phyloP scores from a whole-genome alignment of 2,888 invertebrate species.

The Oxytorus armatus region DNA sequence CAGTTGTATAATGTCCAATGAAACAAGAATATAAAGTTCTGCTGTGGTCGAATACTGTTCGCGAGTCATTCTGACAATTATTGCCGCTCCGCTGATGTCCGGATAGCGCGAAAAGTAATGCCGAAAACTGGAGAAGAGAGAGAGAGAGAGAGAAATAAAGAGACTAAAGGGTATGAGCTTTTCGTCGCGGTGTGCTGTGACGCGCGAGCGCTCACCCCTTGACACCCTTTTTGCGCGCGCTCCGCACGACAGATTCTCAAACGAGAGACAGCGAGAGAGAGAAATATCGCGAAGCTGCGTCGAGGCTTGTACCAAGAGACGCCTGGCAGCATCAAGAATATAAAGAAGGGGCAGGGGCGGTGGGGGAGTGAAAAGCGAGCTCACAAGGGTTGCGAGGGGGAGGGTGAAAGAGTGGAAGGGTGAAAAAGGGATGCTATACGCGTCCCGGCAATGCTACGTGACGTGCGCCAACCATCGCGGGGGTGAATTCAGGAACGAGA shows the following conservation, averaged over 20 bases:
- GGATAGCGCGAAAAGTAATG: constrained; percentile 17
- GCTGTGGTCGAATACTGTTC: background rate
- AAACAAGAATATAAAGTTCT: background rate
- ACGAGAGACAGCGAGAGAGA: constrained; percentile 27
- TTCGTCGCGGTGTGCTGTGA: constrained; percentile 53
- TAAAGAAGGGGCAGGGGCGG: constrained; percentile 10
- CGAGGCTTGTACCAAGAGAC: constrained; percentile 34
- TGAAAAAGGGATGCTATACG: constrained; percentile 36
- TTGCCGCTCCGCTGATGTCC: constrained; percentile 20
- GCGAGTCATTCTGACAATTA: constrained; percentile 14
- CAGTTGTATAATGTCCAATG: too few species aligned
- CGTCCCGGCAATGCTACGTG: constrained; percentile 42
- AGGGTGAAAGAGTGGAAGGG: constrained; percentile 25
- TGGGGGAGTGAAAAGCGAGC: constrained; percentile 26
- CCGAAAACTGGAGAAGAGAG: constrained; percentile 3
- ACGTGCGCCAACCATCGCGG: constrained; percentile 46
- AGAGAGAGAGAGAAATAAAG: constrained; percentile 17
- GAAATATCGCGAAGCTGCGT: constrained; percentile 35
- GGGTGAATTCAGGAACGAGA: constrained; percentile 27
- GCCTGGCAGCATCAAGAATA: constrained; percentile 42
- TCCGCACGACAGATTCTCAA: constrained; percentile 42
- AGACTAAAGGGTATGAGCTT: constrained; percentile 43
- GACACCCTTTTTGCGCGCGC: constrained; percentile 62
- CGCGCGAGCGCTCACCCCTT: constrained; percentile 63
- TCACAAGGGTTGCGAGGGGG: constrained; percentile 8